Percentiles rank a stretch among this genome's conserved stretches.
phyloP scores from a whole-genome alignment of 2,113 vertebrate genomes.

The Grammomys surdaster region DNA sequence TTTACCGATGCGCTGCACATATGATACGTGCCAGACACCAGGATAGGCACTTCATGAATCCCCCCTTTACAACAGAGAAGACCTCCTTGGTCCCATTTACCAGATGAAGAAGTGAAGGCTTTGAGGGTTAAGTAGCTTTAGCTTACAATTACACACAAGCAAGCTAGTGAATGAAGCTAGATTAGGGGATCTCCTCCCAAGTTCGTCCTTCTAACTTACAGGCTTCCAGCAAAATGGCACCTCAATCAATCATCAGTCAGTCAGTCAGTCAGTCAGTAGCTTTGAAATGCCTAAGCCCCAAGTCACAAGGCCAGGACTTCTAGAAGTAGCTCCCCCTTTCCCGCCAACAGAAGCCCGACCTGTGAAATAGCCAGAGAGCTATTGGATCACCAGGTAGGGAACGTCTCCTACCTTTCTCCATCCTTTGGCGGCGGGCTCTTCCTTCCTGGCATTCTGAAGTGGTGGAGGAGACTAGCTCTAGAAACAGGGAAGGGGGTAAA shows the following conservation, averaged over 20 bases:
- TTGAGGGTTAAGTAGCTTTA: background rate
- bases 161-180: background rate
- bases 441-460: background rate
- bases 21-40: background rate
- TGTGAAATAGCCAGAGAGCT: background rate
- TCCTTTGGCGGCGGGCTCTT: background rate
- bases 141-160: background rate
- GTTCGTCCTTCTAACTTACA: background rate
- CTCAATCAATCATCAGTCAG: background rate
- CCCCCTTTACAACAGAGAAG: background rate
- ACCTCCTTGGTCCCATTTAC: background rate
- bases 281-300: background rate
- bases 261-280: background rate
- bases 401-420: background rate
- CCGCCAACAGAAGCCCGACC: background rate
- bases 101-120: background rate
- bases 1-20: background rate
- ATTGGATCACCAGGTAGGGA: background rate
- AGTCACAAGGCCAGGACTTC: background rate
- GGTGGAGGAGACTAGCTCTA: too few species aligned
- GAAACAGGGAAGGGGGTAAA: background rate
- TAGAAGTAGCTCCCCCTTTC: background rate
- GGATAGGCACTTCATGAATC: background rate
- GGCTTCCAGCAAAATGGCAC: background rate
- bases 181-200: background rate